Percentiles rank a stretch among this genome's conserved stretches.
These are phyloP conservation scores for Halichondria panicea DNA, from an alignment of 37 sponge, comb jelly and placozoan species.

Conservation along the genomic window DNA sequence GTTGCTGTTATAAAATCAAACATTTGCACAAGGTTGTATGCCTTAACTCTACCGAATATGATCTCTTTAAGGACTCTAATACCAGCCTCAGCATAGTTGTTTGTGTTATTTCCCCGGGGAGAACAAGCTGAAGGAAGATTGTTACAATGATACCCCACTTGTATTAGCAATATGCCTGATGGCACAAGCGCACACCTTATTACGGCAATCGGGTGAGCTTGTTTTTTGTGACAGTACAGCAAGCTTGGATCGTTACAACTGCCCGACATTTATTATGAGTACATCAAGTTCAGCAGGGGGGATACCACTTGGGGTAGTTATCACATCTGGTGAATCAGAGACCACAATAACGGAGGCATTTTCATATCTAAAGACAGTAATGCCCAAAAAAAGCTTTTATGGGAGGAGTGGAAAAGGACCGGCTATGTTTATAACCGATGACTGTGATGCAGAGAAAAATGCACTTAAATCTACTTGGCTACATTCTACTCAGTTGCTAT, in stretches of 20 bases:
- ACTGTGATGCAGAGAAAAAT: conserved; percentile 15
- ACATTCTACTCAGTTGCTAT: conserved; percentile 5
- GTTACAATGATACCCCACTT: background rate
- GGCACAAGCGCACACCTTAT: background rate
- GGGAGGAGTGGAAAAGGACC: conserved; percentile 12
- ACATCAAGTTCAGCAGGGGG: conserved; percentile 1
- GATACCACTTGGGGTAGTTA: conserved; percentile 7
- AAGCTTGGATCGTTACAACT: conserved; percentile 2
- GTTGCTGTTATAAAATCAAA: conserved; percentile 3
- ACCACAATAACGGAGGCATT: conserved; percentile 5
- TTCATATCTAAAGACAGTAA: background rate
- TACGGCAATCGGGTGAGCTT: conserved; percentile 2
- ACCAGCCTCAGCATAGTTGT: conserved; percentile 14
- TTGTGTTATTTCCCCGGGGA: conserved; percentile 9
- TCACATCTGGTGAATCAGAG: conserved; percentile 20
- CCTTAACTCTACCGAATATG: conserved; percentile 1
- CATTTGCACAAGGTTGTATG: conserved; percentile 7
- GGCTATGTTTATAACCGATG: conserved; percentile 20
- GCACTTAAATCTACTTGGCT: conserved; percentile 18
- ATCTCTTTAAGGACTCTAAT: background rate
- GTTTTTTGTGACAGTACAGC: conserved; percentile 8
- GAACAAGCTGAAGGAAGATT: background rate
- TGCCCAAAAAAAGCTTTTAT: conserved; percentile 19
- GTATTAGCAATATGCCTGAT: conserved; percentile 12
- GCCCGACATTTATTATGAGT: conserved; percentile 11